phyloP scores from a whole-genome alignment of 2,797 vertebrate species.

The Furcifer pardalis region DNA sequence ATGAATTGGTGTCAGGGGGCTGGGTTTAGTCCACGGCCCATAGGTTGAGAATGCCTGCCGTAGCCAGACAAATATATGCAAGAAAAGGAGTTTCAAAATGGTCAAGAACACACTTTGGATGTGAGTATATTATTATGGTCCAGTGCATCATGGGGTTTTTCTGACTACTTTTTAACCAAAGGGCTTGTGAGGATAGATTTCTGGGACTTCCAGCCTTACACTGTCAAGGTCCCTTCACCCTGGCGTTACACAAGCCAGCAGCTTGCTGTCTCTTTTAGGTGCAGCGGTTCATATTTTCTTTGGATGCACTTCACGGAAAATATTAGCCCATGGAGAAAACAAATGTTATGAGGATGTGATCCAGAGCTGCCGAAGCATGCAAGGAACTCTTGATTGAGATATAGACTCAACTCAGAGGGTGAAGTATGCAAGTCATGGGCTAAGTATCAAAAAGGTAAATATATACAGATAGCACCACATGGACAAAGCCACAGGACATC shows the following conservation, averaged over 20 bases:
- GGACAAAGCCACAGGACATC: slow-evolving; percentile 6
- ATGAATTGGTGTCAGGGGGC: too few species aligned
- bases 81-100: neutral
- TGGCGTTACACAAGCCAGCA: neutral
- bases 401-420: neutral
- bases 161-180: neutral
- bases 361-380: rapidly evolving
- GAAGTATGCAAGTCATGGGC: slow-evolving; percentile 36
- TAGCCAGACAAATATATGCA: too few species aligned
- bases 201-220: neutral
- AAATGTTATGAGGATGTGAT: neutral
- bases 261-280: neutral
- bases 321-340: slow-evolving; percentile 46
- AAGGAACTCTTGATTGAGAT: neutral
- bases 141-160: neutral
- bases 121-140: neutral
- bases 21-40: too few species aligned
- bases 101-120: neutral
- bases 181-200: neutral
- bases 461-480: neutral
- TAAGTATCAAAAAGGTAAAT: neutral
- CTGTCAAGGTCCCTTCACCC: rapidly evolving
- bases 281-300: slow-evolving; percentile 27
- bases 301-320: slow-evolving; percentile 55
- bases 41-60: too few species aligned